Percentiles rank a stretch among this genome's conserved stretches.
Conservation (phyloP, 2,113 vertebrate species). For the Euleptes europaea region DNA sequence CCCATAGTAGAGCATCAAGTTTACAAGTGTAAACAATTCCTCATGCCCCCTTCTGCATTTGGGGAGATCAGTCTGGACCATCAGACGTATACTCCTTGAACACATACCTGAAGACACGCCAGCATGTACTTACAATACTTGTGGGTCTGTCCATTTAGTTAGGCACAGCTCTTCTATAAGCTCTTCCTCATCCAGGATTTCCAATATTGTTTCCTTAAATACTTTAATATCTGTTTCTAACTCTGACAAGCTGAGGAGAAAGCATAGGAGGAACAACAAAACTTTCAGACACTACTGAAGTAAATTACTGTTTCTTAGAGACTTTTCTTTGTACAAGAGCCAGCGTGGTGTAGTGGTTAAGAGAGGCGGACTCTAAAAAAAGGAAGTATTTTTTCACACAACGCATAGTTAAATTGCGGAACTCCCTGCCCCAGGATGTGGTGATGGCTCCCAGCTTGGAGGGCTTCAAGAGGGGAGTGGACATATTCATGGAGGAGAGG, state of each 20-base stretch:
- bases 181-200: conserved; percentile 95
- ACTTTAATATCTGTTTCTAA: conserved; percentile 96
- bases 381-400: no score
- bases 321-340: not conserved
- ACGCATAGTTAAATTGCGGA: no score
- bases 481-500: no score
- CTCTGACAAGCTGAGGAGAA: conserved; percentile 87
- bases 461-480: no score
- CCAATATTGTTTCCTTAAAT: conserved; percentile 92
- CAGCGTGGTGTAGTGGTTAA: no score
- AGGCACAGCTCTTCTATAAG: conserved; percentile 94
- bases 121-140: conserved; percentile 85
- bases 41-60: not conserved
- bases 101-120: conserved; percentile 9
- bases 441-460: no score
- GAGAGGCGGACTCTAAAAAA: no score
- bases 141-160: conserved; percentile 90
- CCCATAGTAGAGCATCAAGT: no score
- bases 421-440: no score
- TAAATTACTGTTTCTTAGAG: not conserved
- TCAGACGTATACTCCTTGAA: not conserved
- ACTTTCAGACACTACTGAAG: no score
- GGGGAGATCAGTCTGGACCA: not conserved
- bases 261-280: not conserved
- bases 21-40: not conserved